These are phyloP conservation scores for Noctua fimbriata DNA, from an alignment of 2,888 invertebrate species.

Conservation along the genomic window DNA sequence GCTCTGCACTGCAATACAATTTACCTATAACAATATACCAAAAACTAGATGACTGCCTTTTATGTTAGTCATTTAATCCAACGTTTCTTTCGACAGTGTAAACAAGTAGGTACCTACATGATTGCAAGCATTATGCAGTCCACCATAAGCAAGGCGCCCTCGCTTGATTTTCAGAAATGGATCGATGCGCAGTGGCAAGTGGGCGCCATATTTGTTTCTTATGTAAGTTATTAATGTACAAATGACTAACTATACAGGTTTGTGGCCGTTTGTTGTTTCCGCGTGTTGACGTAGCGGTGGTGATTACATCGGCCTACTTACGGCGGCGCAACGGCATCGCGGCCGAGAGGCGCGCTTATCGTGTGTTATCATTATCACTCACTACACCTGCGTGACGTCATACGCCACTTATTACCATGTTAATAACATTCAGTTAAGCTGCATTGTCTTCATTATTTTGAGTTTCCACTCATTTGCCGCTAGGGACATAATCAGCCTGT, in stretches of 20 bases:
- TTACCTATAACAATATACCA: background rate
- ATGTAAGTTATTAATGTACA: conserved; percentile 66
- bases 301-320: conserved; percentile 65
- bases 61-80: background rate
- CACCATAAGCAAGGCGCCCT: conserved; percentile 7
- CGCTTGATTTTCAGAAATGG: conserved; percentile 19
- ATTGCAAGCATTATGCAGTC: background rate
- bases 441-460: conserved; percentile 26
- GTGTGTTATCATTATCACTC: conserved; percentile 81
- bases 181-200: conserved; percentile 34
- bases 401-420: conserved; percentile 46
- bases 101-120: background rate
- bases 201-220: conserved; percentile 63
- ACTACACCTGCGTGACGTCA: conserved; percentile 82
- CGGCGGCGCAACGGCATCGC: conserved; percentile 30
- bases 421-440: conserved; percentile 42
- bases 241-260: conserved; percentile 67
- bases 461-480: conserved; percentile 4
- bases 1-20: conserved; percentile 21
- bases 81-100: background rate
- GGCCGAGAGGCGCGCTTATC: conserved; percentile 69
- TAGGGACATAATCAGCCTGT: background rate
- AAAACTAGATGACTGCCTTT: background rate
- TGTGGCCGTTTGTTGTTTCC: conserved; percentile 68
- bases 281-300: conserved; percentile 61